These are phyloP conservation scores for Prionace glauca DNA, from an alignment of 2,797 vertebrate species.

Conservation along the genomic window DNA sequence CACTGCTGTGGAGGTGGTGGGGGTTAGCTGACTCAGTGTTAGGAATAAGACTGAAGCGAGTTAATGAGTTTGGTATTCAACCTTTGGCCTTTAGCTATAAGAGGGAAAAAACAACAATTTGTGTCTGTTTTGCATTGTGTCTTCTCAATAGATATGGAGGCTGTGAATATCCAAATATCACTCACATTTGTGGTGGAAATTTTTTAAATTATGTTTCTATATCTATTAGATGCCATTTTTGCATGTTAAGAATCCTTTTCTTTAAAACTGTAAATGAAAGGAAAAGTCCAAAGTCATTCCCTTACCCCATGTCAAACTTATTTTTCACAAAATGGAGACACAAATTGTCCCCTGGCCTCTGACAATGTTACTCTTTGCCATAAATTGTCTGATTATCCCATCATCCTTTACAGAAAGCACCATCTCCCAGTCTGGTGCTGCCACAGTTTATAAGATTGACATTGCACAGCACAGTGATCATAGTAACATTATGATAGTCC, in stretches of 20 bases:
- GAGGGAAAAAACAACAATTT: conserved; percentile 23
- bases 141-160: too few species aligned
- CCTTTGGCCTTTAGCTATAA: neutral
- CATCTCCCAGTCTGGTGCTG: neutral
- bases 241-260: neutral
- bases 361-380: too few species aligned
- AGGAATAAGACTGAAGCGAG: conserved; percentile 16
- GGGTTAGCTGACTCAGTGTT: conserved; percentile 32
- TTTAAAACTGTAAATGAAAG: neutral
- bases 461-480: neutral
- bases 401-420: neutral
- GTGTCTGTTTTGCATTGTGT: neutral
- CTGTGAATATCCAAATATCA: neutral
- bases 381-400: neutral
- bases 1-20: conserved; percentile 38
- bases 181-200: neutral
- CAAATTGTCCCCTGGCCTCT: neutral
- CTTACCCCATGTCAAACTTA: neutral
- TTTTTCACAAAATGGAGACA: neutral
- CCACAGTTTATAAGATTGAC: neutral
- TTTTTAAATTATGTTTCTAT: neutral
- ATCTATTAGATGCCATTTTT: neutral
- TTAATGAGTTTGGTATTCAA: conserved; percentile 18
- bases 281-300: neutral
- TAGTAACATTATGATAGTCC: neutral